Evolutionary conservation across 2,888 invertebrate genomes (phyloP).

Genomic region (Azorinus chamasolen): DNA sequence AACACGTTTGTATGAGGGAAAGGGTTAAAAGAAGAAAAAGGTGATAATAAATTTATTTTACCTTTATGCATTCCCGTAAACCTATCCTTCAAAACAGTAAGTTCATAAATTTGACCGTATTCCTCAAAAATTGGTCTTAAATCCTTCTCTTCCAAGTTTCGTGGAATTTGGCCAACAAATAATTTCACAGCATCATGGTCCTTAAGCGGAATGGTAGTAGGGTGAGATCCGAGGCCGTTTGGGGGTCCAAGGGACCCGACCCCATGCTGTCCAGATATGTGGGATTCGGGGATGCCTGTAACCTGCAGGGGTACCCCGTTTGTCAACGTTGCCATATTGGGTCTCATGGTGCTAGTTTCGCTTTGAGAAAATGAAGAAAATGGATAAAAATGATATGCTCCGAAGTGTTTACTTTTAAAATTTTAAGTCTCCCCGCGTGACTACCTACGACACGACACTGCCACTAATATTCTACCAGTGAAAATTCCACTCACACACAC

Average conservation of each 20-base stretch:
- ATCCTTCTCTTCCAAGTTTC: conserved; percentile 95
- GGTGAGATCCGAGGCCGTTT: conserved; percentile 25
- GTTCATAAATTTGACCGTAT: conserved; percentile 97
- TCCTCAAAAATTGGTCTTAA: conserved; percentile 96
- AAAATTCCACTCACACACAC: neutral
- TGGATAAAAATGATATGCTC: too few species aligned
- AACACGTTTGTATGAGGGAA: too few species aligned
- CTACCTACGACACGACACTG: neutral
- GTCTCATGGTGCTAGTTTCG: conserved; percentile 42
- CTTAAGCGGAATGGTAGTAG: conserved; percentile 85
- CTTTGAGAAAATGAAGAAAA: too few species aligned
- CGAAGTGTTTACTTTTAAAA: neutral
- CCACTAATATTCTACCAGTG: neutral
- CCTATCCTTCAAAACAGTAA: conserved; percentile 97
- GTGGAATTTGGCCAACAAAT: conserved; percentile 97
- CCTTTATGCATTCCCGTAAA: conserved; percentile 98
- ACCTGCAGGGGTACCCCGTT: conserved; percentile 58
- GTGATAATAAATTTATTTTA: conserved; percentile 85
- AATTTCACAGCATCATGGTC: conserved; percentile 91
- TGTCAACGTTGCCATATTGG: conserved; percentile 55
- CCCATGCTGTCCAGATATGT: conserved; percentile 23
- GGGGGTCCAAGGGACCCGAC: conserved; percentile 10
- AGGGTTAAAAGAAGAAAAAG: too few species aligned
- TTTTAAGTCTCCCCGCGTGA: neutral
- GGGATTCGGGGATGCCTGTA: conserved; percentile 31